Base-by-base conservation (phyloP, 2,113 vertebrate species). In the Acrocephalus arundinaceus region DNA sequence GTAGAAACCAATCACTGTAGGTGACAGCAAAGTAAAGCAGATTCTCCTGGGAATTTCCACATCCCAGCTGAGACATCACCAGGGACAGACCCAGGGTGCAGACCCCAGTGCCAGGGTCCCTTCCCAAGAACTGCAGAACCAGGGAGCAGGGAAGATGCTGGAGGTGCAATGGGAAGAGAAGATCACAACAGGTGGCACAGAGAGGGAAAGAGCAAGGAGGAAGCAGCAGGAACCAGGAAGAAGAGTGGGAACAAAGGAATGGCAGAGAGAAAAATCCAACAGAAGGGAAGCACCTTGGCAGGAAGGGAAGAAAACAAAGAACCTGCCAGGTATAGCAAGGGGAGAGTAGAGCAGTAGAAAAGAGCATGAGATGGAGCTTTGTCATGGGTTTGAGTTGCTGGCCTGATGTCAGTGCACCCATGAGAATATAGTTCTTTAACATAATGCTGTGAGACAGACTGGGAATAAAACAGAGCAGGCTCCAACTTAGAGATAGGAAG, bases 141-240 rank as follows among this genome's bases (percentile, higher is more conserved):
- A 2, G 35, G 65, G 49, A 58, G 61, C 2, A 1, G 45, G 37
- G 28, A 11, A 65, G 27, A 39, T 57, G 46, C 73, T 61, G 77
- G 31, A 52, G 49, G 3, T 46, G 35, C 35, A 30, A 14, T 0
- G 0, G 45, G 45, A 51, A 46, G 16, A n/a, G n/a, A n/a, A 80
- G 45, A 46, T 9, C 18, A 8, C 25, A 17, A 62, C 75, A 88
- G 49, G 58, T 39, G 70, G 35, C 45, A 49, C 3, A 1, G 37
- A 46, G 37, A 83, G n/a, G 15, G 37, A 61, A 68, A 73, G 49
- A 76, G 58, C 51, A 65, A 59, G 39, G 28, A 79, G 33, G 41
- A 37, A 48, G 74, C 4, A 9, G 66, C 43, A 85, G 31, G 33
- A 89, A 27, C 15, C 15, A 6, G 31, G 25, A 72, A 62, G 16